phyloP scores from a whole-genome alignment of 2,113 vertebrate species.

The Gulo gulo region DNA sequence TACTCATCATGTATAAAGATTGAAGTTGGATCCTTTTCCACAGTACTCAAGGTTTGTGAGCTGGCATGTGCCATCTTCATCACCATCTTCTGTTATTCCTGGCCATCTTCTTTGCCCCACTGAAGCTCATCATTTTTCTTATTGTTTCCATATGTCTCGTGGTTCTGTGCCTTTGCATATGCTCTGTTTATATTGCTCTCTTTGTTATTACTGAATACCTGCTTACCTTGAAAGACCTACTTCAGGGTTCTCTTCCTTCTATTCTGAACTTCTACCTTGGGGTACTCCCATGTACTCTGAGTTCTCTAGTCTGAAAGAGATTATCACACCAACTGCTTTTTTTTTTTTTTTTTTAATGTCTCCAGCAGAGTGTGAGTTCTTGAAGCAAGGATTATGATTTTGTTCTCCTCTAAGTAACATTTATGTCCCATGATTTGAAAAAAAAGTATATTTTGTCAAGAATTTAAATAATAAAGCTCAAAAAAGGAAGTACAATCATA shows the following conservation, averaged over 20 bases:
- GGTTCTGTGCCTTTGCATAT: not conserved
- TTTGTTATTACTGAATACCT: not conserved
- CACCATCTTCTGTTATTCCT: not conserved
- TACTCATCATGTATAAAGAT: not conserved
- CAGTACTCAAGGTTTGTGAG: not conserved
- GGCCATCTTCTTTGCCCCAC: not conserved
- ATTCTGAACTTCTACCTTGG: not conserved
- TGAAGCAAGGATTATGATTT: not conserved
- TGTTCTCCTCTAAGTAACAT: slow-evolving; percentile 8
- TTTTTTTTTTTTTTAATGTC: not conserved
- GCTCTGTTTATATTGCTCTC: not conserved
- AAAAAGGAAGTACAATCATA: not conserved
- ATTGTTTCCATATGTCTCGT: not conserved
- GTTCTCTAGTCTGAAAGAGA: not conserved
- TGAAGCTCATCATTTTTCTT: not conserved
- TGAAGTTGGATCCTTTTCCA: not conserved
- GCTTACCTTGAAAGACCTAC: not conserved
- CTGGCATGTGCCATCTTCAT: not conserved
- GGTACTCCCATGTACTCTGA: not conserved
- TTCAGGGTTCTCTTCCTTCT: not conserved
- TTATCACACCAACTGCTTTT: not conserved
- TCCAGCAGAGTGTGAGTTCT: not conserved
- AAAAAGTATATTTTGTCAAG: not conserved
- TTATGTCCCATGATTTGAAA: not conserved
- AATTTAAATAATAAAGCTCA: slow-evolving; percentile 17